Evolutionary conservation across 2,113 vertebrate genomes (phyloP), one percentile per base, ranked within the genome.

Genomic region (Emydura subglobosa): DNA sequence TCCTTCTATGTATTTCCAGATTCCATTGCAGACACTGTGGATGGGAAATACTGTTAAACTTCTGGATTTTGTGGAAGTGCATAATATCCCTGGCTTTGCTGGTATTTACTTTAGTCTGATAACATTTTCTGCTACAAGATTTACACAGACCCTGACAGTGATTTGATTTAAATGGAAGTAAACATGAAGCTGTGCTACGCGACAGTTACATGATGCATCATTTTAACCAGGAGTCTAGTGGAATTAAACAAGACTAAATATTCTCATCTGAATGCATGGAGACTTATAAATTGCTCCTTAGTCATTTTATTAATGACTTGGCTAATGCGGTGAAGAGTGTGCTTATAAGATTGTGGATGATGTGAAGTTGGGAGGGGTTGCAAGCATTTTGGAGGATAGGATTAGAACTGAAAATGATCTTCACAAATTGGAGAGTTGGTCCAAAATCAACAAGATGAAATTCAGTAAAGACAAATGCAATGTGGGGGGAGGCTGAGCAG

Each of bases 21-120:
- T 99, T 79, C 98, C 98, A 29, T 85, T 99, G 89, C 99, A 99
- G 98, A 99, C 99, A 0, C 94, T 98, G 7, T 99, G 99, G 99
- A 99, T 98, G 98, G 98, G 97, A 31, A 97, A 83, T 54, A 88
- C 98, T 12, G 59, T 99, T 89, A 99, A 99, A 96, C 99, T 99
- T 39, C 82, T 99, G 90, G 98, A 99, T 93, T 99, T 99, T 89
- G 98, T 98, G 89, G 99, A 99, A 97, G 98, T 98, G 95, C 98
- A 98, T 83, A 91, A 97, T 27, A 93, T 97, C 79, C 97, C 98
- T 47, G 92, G 54, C 10, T 85, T 98, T 68, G 50, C 97, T 96
- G 99, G 98, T 99, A 97, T 79, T 91, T 94, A 87, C 24, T 91
- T 95, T 17, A 57, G 51, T 84, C 4, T n/a, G 3, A 59, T 72